Evolutionary conservation across 2,113 vertebrate species (phyloP).

Genomic region (Cryptomyrus ogoouensis): DNA sequence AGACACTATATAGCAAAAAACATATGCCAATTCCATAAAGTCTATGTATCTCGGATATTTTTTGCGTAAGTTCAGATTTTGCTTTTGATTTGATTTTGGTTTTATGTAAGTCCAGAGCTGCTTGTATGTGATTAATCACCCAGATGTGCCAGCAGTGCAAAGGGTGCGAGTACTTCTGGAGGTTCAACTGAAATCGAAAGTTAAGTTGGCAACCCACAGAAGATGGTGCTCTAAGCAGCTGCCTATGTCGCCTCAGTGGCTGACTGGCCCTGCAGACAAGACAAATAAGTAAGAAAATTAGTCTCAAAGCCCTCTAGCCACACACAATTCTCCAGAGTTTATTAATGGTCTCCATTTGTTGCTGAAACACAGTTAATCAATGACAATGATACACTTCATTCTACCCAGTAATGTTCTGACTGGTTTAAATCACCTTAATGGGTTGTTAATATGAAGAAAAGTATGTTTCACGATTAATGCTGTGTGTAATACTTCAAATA

Average conservation of each 20-base stretch:
- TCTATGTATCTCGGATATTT: neutral
- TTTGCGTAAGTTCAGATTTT: neutral
- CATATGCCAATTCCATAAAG: neutral
- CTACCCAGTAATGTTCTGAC: neutral
- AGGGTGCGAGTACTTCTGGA: neutral
- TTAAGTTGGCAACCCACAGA: neutral
- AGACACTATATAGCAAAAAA: neutral
- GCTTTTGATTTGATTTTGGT: neutral
- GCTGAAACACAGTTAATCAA: neutral
- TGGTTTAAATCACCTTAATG: slow-evolving; percentile 1
- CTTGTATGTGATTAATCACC: neutral
- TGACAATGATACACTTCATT: neutral
- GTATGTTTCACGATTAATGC: neutral
- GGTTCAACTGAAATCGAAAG: neutral
- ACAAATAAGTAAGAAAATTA: neutral
- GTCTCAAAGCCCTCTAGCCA: slow-evolving; percentile 1
- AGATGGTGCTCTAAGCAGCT: neutral
- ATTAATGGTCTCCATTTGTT: neutral
- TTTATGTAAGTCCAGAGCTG: neutral
- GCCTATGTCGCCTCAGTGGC: neutral
- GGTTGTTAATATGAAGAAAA: slow-evolving; percentile 3
- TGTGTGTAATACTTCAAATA: neutral
- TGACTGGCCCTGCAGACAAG: neutral
- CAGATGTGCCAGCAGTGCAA: neutral
- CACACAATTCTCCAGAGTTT: neutral